Evolutionary conservation across 2,888 invertebrate species (phyloP).

Genomic region (Piscicola geometra): DNA sequence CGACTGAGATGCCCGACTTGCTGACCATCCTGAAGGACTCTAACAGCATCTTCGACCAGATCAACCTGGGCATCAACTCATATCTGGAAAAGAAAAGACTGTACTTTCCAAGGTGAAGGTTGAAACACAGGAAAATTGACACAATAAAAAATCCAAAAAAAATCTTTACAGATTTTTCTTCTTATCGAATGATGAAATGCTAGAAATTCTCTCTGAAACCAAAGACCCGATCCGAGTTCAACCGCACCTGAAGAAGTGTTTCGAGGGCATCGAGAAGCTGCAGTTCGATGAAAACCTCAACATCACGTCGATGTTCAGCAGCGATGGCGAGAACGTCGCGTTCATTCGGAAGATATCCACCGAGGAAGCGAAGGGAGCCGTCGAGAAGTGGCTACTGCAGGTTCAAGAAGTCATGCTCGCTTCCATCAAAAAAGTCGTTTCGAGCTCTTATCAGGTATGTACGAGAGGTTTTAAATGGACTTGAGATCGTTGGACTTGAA

Average conservation of each 20-base stretch:
- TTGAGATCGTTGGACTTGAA: too few species aligned
- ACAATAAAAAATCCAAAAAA: neutral
- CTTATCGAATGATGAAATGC: conserved; percentile 57
- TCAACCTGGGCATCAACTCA: conserved; percentile 57
- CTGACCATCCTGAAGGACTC: conserved; percentile 54
- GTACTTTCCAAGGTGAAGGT: conserved; percentile 56
- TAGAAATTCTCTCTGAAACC: conserved; percentile 57
- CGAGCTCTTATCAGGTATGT: conserved; percentile 59
- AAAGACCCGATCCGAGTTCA: conserved; percentile 56
- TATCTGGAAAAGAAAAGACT: conserved; percentile 57
- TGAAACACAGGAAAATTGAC: too few species aligned
- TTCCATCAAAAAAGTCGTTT: conserved; percentile 66
- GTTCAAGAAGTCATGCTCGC: conserved; percentile 76
- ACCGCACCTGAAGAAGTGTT: conserved; percentile 57
- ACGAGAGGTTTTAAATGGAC: neutral
- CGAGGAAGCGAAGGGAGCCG: conserved; percentile 70
- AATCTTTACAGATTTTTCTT: conserved; percentile 53
- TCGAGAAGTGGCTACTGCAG: conserved; percentile 77
- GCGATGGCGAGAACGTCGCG: conserved; percentile 70
- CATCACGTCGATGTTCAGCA: conserved; percentile 81
- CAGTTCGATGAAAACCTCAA: conserved; percentile 75
- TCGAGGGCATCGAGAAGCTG: conserved; percentile 71
- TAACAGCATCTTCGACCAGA: conserved; percentile 54
- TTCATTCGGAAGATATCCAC: conserved; percentile 64
- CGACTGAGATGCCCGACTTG: conserved; percentile 51